Base-by-base conservation (phyloP, 2,113 vertebrate species). In the Phodopus roborovskii region DNA sequence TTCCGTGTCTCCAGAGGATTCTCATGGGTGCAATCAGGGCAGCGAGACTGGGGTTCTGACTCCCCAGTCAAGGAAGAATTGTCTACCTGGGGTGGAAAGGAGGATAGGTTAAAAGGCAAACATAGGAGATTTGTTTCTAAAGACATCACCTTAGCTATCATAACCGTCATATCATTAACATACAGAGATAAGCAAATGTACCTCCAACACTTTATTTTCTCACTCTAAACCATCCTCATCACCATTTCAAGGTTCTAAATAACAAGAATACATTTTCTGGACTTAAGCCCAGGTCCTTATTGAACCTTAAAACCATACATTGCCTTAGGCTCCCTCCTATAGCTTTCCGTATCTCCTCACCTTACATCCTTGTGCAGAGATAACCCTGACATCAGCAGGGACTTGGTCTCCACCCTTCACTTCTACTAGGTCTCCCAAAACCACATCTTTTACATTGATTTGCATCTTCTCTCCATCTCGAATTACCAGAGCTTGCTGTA, bases 11-110 rank as follows among this genome's bases (percentile, higher is more conserved):
- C 99, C 95, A 99, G 98, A 0, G 99, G 99, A 97, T 99, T 99
- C 53, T 99, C 99, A 0, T 99, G 98, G 1, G 99, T 99, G 97
- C 98, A 99, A 30, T 99, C 99, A 0, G 99, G 98, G 1, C 98
- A 99, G 8, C 99, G 99, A 0, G 98, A 98, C 96, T 99, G 99
- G 0, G 99, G 99, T 97, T 99, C 99, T 0, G 99, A 99, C 96
- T 99, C 99, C 1, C 99, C 99, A 0, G 99, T 99, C 98, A 99
- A 98, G 5, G 99, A 99, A 0, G 99, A 99, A 95, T 99, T 99
- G 97, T 99, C 99, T 97, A 99, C 99, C 99, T 99, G 98, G 19
- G 66, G 53, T 62, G 45, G 48, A 56, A 53, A 53, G 88, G 28
- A 91, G 70, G 62, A 91, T 3, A 56, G 28, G 50, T 88, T 6